Percentiles rank a stretch among this genome's conserved stretches.
These are phyloP conservation scores for Calameuta filiformis DNA, from an alignment of 2,888 invertebrate species.

Conservation along the genomic window DNA sequence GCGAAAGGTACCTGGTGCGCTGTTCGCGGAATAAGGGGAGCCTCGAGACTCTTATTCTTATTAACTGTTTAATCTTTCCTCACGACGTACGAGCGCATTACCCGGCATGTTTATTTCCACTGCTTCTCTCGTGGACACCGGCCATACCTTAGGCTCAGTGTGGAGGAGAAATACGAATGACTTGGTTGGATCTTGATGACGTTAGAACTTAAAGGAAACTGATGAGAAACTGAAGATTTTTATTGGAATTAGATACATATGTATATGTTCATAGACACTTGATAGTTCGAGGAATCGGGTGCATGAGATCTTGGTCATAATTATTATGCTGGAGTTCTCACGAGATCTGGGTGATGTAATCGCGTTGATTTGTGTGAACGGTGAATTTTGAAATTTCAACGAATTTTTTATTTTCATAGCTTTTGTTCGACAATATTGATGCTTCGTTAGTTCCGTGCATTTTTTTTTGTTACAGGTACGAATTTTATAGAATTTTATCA, in stretches of 20 bases:
- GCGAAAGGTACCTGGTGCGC: slow-evolving; percentile 52
- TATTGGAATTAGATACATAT: slow-evolving; percentile 14
- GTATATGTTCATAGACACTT: not conserved
- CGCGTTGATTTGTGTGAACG: not conserved
- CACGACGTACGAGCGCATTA: slow-evolving; percentile 64
- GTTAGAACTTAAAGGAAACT: not conserved
- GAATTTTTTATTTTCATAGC: not conserved
- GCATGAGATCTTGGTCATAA: not conserved
- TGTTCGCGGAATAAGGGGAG: slow-evolving; percentile 51
- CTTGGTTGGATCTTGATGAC: not conserved
- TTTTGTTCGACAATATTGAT: not conserved
- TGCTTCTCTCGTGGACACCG: slow-evolving; percentile 1
- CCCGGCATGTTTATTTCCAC: slow-evolving; percentile 59
- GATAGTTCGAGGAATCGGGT: not conserved
- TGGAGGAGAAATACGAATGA: slow-evolving; percentile 12
- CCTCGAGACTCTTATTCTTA: slow-evolving; percentile 65
- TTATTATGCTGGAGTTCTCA: not conserved
- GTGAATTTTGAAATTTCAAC: not conserved
- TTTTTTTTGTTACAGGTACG: not conserved
- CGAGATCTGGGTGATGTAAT: not conserved
- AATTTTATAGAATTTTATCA: not conserved
- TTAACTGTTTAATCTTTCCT: slow-evolving; percentile 67
- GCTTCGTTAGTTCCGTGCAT: not conserved
- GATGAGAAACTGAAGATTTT: slow-evolving; percentile 11
- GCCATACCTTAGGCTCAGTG: not conserved